Base-by-base conservation (phyloP, 2,797 vertebrate genomes). In the Gastrophryne carolinensis region DNA sequence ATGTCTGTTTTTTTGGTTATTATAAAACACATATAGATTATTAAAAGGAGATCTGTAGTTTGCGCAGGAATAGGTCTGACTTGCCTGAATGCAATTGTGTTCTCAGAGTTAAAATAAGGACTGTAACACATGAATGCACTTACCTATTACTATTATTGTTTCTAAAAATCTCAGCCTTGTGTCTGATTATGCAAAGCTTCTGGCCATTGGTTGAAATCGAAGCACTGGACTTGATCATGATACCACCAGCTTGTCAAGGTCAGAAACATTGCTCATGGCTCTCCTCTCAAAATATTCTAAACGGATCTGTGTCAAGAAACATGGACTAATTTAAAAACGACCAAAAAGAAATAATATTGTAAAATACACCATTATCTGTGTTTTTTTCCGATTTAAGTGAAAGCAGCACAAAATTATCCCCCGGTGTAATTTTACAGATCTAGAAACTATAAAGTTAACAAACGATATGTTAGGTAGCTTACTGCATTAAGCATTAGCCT, bases 81-180 rank as follows among this genome's bases (percentile, higher is more conserved):
- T n/a, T n/a, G n/a, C 10, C 4, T 34, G 32, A 34, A 34, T 34
- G 44, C 12, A 2, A 47, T n/a, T n/a, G n/a, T 47, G 5, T 4
- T 5, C 6, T 24, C 5, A 27, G 24, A 47, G 47, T 2, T 30
- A 49, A 11, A 21, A 13, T 11, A 23, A n/a, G 0, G 0, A 44
- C n/a, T 32, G 3, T n/a, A 29, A 54, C 37, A 26, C 3, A 1
- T 54, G 12, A 0, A 1, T 71, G 39, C 32, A 41, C 85, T 83
- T 89, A 91, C 89, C 86, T 83, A 78, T 78, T 87, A 82, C 72
- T 78, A 81, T 74, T 23, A 13, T 83, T 83, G 86, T 82, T 83
- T 83, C 86, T 82, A 85, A 80, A 87, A 83, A 39, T 87, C 70
- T 82, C 80, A 1, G 53, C 27, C 68, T 80, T 87, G 70, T 44